A percentile compares a stretch with the other conserved stretches of the same genome.
These are phyloP conservation scores for Athrips mouffetella DNA, from an alignment of 2,888 invertebrate species.

Conservation along the genomic window DNA sequence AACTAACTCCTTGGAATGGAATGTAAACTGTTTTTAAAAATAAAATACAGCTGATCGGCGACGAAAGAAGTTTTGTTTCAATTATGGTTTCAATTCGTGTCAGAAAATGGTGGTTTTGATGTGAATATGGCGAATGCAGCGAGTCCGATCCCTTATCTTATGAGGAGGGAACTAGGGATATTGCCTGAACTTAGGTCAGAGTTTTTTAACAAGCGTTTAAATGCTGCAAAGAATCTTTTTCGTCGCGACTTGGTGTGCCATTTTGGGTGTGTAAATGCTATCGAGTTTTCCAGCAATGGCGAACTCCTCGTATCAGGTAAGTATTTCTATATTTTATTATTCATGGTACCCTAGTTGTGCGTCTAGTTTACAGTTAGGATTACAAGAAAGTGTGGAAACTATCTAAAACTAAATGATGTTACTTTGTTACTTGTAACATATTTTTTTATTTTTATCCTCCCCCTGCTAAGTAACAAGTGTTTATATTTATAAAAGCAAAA, in stretches of 20 bases:
- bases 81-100: no score
- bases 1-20: constrained; percentile 25
- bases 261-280: constrained; percentile 97
- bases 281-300: constrained; percentile 94
- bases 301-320: constrained; percentile 93
- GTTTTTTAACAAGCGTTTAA: constrained; percentile 80
- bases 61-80: constrained; percentile 40
- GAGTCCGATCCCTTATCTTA: constrained; percentile 79
- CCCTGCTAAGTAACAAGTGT: no score
- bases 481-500: no score
- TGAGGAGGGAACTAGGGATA: constrained; percentile 80
- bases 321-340: constrained; percentile 26
- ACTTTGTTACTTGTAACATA: background rate
- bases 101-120: constrained; percentile 64
- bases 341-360: background rate
- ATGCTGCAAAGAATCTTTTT: constrained; percentile 85
- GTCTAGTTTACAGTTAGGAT: constrained; percentile 3
- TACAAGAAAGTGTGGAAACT: background rate
- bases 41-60: constrained; percentile 69
- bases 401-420: background rate
- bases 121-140: constrained; percentile 71
- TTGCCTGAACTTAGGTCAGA: constrained; percentile 77
- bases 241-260: constrained; percentile 91
- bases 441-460: background rate
- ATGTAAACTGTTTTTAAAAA: constrained; percentile 56